phyloP scores from a whole-genome alignment of 2,113 vertebrate species.

The Pteronura brasiliensis region DNA sequence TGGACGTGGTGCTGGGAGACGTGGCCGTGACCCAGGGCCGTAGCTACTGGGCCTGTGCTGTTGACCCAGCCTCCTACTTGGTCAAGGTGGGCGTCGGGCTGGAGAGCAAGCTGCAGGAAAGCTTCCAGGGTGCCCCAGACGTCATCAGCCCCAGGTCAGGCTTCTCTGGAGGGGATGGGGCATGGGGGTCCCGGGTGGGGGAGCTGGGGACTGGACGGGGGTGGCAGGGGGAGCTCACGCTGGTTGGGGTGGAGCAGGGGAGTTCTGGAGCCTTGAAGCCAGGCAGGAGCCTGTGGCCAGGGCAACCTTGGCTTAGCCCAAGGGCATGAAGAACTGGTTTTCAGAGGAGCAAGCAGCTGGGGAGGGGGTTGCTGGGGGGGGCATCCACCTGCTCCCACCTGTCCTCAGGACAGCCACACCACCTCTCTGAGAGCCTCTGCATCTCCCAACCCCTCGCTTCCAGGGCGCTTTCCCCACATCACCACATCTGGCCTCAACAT shows the following conservation, averaged over 20 bases:
- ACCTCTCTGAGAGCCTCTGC: not conserved
- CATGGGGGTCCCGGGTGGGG: not conserved
- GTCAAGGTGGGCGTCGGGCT: slow-evolving; percentile 97
- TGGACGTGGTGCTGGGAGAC: slow-evolving; percentile 91
- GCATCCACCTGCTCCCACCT: not conserved
- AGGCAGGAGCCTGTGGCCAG: not conserved
- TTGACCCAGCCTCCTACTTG: slow-evolving; percentile 96
- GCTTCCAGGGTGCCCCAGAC: slow-evolving; percentile 95
- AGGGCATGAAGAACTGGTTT: not conserved
- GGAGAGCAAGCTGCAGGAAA: slow-evolving; percentile 94
- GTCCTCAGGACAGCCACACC: not conserved
- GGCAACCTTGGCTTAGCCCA: not conserved
- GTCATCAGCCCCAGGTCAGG: slow-evolving; percentile 96
- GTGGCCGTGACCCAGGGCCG: slow-evolving; percentile 93
- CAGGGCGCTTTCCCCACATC: not conserved
- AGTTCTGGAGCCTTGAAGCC: not conserved
- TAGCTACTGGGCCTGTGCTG: slow-evolving; percentile 97
- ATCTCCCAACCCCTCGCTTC: not conserved
- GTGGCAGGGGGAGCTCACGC: not conserved
- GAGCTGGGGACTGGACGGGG: not conserved
- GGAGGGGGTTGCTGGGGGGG: not conserved
- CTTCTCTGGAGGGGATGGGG: not conserved
- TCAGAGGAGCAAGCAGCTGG: not conserved
- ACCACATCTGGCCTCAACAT: not conserved
- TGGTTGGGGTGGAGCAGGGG: not conserved